phyloP scores from a whole-genome alignment of 2,113 vertebrate genomes.

The Lontra canadensis region DNA sequence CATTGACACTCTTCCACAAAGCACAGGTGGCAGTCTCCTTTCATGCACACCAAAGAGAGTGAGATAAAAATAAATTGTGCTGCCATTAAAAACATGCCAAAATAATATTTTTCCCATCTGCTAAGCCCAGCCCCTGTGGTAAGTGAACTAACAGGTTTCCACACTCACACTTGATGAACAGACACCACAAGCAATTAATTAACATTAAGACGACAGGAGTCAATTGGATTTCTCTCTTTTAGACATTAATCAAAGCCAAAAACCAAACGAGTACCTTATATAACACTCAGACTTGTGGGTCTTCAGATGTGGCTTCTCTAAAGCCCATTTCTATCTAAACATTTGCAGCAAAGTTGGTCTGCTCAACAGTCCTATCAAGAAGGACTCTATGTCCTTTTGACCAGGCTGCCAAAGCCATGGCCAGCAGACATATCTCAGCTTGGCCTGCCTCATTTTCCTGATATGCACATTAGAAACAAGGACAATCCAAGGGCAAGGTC shows the following conservation, averaged over 20 bases:
- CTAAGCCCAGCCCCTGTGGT: constrained; percentile 74
- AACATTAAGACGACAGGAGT: constrained; percentile 65
- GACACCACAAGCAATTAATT: constrained; percentile 78
- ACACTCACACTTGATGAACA: constrained; percentile 28
- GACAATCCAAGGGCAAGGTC: constrained; percentile 39
- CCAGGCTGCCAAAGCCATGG: neutral
- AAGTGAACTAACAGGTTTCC: constrained; percentile 82
- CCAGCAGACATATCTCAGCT: rapidly evolving
- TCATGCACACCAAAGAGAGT: constrained; percentile 78
- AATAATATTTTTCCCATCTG: constrained; percentile 85
- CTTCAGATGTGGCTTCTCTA: constrained; percentile 65
- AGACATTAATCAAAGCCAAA: constrained; percentile 70
- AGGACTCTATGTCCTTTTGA: rapidly evolving
- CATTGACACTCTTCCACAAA: constrained; percentile 84
- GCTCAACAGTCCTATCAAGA: neutral
- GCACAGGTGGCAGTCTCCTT: constrained; percentile 85
- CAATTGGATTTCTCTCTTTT: constrained; percentile 61
- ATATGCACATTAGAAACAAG: neutral
- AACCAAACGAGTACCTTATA: constrained; percentile 47
- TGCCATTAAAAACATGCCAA: constrained; percentile 83
- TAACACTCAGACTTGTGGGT: constrained; percentile 44
- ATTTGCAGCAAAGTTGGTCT: constrained; percentile 38
- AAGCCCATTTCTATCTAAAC: constrained; percentile 34
- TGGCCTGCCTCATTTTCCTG: neutral
- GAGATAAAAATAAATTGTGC: constrained; percentile 85